These are phyloP conservation scores for Alauda arvensis DNA, from an alignment of 2,797 vertebrate genomes.

Conservation along the genomic window DNA sequence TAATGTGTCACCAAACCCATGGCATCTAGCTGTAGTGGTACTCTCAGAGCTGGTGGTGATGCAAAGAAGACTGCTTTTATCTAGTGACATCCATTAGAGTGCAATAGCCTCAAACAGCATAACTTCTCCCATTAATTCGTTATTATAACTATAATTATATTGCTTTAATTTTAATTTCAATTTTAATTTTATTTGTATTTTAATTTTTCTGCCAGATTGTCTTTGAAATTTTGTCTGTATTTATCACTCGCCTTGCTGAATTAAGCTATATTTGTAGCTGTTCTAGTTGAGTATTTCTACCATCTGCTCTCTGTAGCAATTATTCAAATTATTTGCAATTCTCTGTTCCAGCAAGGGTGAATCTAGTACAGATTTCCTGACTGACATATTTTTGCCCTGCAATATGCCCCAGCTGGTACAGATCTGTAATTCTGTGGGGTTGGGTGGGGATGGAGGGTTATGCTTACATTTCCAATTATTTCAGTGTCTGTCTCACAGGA, in stretches of 20 bases:
- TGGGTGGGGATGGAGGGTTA: background rate
- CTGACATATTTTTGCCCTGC: background rate
- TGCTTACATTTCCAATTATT: background rate
- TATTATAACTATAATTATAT: background rate
- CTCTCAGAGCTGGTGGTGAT: background rate
- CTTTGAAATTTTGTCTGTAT: background rate
- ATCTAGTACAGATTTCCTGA: background rate
- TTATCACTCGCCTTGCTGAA: background rate
- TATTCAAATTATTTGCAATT: constrained; percentile 30
- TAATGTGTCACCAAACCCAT: background rate
- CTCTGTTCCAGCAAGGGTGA: background rate
- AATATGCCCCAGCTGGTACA: background rate
- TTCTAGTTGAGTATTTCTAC: constrained; percentile 4
- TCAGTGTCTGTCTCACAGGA: background rate
- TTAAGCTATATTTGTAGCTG: background rate
- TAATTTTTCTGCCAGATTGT: background rate
- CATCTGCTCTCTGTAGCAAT: constrained; percentile 26
- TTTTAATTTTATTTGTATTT: background rate
- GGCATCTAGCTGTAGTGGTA: background rate
- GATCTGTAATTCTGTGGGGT: background rate
- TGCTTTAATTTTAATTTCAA: background rate
- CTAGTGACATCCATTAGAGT: background rate
- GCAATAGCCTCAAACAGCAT: background rate
- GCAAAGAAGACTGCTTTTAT: background rate
- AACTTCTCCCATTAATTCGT: background rate